A percentile compares a stretch with the other conserved stretches of the same genome.
Conservation (phyloP, 2,888 invertebrate species). For the Drosophila prolongata region DNA sequence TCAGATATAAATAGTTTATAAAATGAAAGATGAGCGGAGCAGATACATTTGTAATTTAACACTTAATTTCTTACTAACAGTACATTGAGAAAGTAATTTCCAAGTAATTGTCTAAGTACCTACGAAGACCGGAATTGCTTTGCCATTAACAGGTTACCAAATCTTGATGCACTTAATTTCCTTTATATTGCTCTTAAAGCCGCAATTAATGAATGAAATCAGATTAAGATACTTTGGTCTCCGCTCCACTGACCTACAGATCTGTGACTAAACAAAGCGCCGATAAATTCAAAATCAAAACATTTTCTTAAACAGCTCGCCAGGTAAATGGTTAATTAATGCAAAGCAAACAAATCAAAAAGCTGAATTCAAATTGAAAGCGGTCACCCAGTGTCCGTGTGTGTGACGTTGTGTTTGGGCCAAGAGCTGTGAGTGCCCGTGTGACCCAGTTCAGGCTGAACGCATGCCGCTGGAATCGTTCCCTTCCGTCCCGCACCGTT, state of each 20-base stretch:
- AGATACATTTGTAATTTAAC: no score
- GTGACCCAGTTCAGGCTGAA: conserved; percentile 64
- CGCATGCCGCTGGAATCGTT: conserved; percentile 57
- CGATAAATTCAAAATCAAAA: conserved; percentile 33
- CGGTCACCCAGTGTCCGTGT: conserved; percentile 33
- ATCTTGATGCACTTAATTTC: conserved; percentile 32
- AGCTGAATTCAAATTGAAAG: conserved; percentile 66
- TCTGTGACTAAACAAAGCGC: conserved; percentile 27
- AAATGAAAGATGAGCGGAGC: no score
- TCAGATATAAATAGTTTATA: no score
- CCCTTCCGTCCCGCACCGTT: conserved; percentile 4
- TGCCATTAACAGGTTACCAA: not conserved
- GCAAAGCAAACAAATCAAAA: conserved; percentile 65
- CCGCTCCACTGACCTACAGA: conserved; percentile 66
- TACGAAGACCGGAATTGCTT: conserved; percentile 34
- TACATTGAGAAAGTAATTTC: not conserved
- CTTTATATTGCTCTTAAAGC: conserved; percentile 13
- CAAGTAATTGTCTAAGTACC: not conserved
- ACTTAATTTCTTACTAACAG: not conserved
- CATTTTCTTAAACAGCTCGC: conserved; percentile 44
- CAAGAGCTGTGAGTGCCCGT: conserved; percentile 19
- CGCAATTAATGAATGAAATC: conserved; percentile 48
- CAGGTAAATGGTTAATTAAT: conserved; percentile 66
- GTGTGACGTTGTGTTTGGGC: conserved; percentile 17
- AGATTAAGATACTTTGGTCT: conserved; percentile 17